Conservation (phyloP, 1,140 invertebrate genomes). For the Procambarus clarkii region DNA sequence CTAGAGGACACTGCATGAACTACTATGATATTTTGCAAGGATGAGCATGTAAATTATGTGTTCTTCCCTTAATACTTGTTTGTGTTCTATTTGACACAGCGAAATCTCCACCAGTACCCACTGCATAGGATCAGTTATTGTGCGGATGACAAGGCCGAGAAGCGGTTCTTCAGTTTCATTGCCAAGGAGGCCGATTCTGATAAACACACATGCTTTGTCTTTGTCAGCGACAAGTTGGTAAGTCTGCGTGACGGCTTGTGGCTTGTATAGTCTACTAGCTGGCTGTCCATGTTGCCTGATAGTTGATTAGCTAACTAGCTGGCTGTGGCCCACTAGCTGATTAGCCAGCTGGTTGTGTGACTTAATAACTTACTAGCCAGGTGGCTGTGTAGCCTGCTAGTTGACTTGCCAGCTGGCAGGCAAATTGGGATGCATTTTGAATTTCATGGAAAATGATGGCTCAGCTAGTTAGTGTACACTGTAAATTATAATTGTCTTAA, state of each 20-base stretch:
- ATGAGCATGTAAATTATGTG: background rate
- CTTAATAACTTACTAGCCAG: background rate
- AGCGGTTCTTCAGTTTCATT: constrained; percentile 97
- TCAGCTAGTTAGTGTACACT: too few relatives aligned
- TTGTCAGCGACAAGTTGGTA: constrained; percentile 94
- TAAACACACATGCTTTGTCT: constrained; percentile 95
- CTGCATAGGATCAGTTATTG: constrained; percentile 98
- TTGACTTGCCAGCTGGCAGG: too few relatives aligned
- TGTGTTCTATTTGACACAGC: constrained; percentile 77
- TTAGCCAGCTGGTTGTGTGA: background rate
- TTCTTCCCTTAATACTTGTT: background rate
- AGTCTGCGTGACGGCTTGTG: constrained; percentile 72
- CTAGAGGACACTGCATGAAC: too few relatives aligned
- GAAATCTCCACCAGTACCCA: constrained; percentile 94
- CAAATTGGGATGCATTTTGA: too few relatives aligned
- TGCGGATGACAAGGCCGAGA: constrained; percentile 97
- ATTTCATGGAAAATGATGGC: too few relatives aligned
- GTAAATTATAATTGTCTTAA: too few relatives aligned
- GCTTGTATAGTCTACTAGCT: background rate
- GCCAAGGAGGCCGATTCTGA: constrained; percentile 90
- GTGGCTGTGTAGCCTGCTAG: background rate
- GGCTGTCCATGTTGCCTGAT: background rate
- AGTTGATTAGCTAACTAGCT: background rate
- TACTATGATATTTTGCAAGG: too few relatives aligned
- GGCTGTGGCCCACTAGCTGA: background rate